Conservation (phyloP, 1,140 invertebrate species). For the Bicyclus anynana region DNA sequence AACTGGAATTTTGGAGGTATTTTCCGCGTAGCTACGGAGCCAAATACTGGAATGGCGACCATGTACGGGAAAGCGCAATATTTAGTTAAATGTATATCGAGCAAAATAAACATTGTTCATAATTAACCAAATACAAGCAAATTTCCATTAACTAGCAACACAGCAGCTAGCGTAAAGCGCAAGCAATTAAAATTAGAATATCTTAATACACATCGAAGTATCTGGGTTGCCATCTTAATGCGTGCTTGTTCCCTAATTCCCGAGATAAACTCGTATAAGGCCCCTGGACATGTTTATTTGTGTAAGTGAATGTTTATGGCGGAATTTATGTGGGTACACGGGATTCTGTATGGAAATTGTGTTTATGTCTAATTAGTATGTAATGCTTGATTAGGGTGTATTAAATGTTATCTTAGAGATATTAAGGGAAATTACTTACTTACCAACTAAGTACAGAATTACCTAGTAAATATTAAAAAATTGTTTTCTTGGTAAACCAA, state of each 20-base stretch:
- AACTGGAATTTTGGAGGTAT: too few species aligned
- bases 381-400: neutral
- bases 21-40: too few species aligned
- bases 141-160: constrained; percentile 43
- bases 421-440: too few species aligned
- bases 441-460: too few species aligned
- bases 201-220: constrained; percentile 75
- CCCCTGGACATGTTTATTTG: constrained; percentile 67
- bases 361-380: constrained; percentile 2
- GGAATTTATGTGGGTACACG: constrained; percentile 19
- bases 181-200: constrained; percentile 75
- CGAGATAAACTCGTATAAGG: constrained; percentile 58
- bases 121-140: constrained; percentile 35
- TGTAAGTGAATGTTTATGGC: constrained; percentile 58
- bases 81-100: too few species aligned
- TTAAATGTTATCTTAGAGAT: neutral
- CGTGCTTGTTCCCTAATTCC: constrained; percentile 68
- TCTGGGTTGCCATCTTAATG: constrained; percentile 74
- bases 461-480: too few species aligned
- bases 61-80: too few species aligned
- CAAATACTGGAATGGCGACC: too few species aligned
- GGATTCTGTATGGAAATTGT: constrained; percentile 9
- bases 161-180: constrained; percentile 25
- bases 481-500: too few species aligned
- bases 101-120: constrained; percentile 9